Base-by-base conservation (phyloP, 2,888 invertebrate genomes). In the Sacculina carcini region DNA sequence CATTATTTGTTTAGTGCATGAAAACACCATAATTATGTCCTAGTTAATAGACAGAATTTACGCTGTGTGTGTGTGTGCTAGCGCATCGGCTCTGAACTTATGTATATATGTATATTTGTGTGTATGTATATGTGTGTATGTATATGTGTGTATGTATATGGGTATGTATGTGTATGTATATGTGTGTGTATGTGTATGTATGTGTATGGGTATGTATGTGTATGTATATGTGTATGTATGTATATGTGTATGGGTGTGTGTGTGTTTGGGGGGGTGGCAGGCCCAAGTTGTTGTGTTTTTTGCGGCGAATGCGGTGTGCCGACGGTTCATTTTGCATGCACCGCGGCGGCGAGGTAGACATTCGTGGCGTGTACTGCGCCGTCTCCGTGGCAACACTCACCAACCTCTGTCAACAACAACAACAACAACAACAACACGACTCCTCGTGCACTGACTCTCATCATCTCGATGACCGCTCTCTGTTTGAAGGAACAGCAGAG, bases 341-440 rank as follows among this genome's bases (percentile, higher is more conserved):
- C 64, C 74, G 74, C 50, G 86, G 81, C 59, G 96, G 96, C 4
- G 96, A 98, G 67, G 73, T 79, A 19, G 92, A 94, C 65, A 82
- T 92, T 29, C 74, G 98, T 59, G 94, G 94, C 7, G 83, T 80
- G n/a, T 99, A 98, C 64, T 96, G 96, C 72, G 96, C 96, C 21
- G 69, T 87, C 36, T 77, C 85, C 54, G 81, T 86, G 50, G 90
- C 94, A 14, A 80, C 79, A 63, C 67, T 96, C 48, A 81, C 85
- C 5, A 81, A 84, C 61, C 73, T 81, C 28, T 55, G n/a, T n/a
- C n/a, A n/a, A n/a, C n/a, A n/a, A n/a, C 28, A 19, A 28, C 47
- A 4, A 21, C 19, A 23, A 19, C 10, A 19, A 12, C 34, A 34
- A 14, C n/a, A 14, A 14, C n/a, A 34, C 34, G 34, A 34, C n/a